Evolutionary conservation across 2,797 vertebrate genomes (phyloP).

Genomic region (Triplophysa bombifrons): DNA sequence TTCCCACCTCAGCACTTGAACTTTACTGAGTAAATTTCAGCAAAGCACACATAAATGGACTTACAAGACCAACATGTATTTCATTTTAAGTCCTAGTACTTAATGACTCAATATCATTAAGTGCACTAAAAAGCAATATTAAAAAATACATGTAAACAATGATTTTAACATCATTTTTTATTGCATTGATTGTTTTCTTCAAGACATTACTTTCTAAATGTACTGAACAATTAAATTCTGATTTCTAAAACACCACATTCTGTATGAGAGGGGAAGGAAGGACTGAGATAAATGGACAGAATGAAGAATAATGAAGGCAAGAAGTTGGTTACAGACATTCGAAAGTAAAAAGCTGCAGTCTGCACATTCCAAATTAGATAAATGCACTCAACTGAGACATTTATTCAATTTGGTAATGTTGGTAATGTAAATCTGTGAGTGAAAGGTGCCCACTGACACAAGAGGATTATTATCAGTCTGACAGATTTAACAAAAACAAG

Average conservation of each 20-base stretch:
- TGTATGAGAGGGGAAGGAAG: neutral
- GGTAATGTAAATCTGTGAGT: constrained; percentile 8
- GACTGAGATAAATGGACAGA: neutral
- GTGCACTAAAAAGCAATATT: neutral
- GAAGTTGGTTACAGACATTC: neutral
- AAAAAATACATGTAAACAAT: neutral
- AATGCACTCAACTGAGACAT: constrained; percentile 31
- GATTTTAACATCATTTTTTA: neutral
- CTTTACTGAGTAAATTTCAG: constrained; percentile 23
- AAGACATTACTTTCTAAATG: neutral
- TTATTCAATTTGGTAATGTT: constrained; percentile 39
- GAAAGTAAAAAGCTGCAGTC: constrained; percentile 47
- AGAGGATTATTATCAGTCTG: neutral
- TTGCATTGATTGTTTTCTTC: neutral
- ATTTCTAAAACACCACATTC: constrained; percentile 52
- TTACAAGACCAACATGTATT: neutral
- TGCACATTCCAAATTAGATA: constrained; percentile 51
- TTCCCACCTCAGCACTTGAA: constrained; percentile 32
- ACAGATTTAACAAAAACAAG: constrained; percentile 5
- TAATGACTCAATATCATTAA: constrained; percentile 55
- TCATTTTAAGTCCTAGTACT: constrained; percentile 50
- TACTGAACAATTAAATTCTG: constrained; percentile 53
- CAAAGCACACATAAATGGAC: constrained; percentile 10
- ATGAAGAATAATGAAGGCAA: neutral
- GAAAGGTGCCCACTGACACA: neutral